A percentile compares a stretch with the other conserved stretches of the same genome.
These are phyloP conservation scores for Sandelia bainsii DNA, from an alignment of 2,797 vertebrate genomes.

Conservation along the genomic window DNA sequence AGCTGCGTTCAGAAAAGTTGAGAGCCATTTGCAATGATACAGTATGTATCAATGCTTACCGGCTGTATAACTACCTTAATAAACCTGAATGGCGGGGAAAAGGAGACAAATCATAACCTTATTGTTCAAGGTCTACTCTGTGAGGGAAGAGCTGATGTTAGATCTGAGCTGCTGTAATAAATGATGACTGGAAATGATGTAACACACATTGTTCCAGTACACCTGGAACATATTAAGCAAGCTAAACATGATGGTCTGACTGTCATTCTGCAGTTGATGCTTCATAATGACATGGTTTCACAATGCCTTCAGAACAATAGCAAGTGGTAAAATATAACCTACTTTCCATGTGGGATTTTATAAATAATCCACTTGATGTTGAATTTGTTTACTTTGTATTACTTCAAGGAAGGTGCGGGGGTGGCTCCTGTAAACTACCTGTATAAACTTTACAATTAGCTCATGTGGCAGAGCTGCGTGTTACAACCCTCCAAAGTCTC, in stretches of 20 bases:
- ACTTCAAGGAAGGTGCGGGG: conserved; percentile 2
- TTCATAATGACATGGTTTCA: neutral
- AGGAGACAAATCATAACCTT: no score
- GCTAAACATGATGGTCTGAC: neutral
- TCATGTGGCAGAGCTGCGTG: conserved; percentile 3
- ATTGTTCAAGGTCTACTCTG: no score
- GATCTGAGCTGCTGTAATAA: no score
- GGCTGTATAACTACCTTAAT: no score
- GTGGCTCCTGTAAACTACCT: conserved; percentile 32
- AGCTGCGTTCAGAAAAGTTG: no score
- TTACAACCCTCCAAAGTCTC: conserved; percentile 25
- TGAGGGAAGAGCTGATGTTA: no score
- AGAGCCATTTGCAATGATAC: no score
- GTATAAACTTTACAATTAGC: conserved; percentile 42
- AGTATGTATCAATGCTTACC: no score
- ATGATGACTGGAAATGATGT: no score
- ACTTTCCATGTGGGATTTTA: conserved; percentile 18
- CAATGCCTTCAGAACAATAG: neutral
- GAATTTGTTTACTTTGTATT: conserved; percentile 24
- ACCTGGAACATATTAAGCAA: neutral
- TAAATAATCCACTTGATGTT: conserved; percentile 44
- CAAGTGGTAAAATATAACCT: conserved; percentile 19
- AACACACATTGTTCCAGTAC: no score
- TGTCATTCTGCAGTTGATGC: neutral
- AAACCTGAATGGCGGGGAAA: no score